These are phyloP conservation scores for Rhagoletis pomonella DNA, from an alignment of 1,140 invertebrate genomes.

Conservation along the genomic window DNA sequence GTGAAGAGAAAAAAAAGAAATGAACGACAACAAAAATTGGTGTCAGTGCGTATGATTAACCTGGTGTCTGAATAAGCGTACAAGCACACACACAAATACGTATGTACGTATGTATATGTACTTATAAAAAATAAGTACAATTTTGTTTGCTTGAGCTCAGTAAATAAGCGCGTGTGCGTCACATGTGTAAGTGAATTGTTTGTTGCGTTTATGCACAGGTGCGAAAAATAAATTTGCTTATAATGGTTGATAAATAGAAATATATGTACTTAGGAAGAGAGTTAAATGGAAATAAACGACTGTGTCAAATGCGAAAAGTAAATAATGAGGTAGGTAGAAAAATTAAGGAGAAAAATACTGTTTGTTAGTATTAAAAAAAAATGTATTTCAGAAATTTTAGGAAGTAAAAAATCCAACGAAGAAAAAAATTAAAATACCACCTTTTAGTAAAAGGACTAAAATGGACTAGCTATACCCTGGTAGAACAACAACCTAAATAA, in stretches of 20 bases:
- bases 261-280: background rate
- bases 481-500: no score
- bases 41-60: slow-evolving; percentile 19
- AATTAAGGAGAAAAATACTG: background rate
- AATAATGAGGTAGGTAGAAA: background rate
- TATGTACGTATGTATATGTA: no score
- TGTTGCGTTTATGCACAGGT: background rate
- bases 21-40: background rate
- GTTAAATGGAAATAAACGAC: background rate
- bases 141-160: no score
- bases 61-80: background rate
- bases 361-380: no score
- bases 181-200: background rate
- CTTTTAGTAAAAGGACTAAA: no score
- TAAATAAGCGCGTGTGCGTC: background rate
- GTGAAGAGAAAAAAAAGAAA: background rate
- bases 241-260: background rate
- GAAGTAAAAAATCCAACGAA: no score
- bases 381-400: no score
- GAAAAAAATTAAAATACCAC: no score
- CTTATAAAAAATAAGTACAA: no score
- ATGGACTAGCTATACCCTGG: no score
- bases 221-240: background rate
- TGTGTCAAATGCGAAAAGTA: background rate
- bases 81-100: background rate